Evolutionary conservation across 92 coral and sea anemone genomes (phyloP), one percentile per base, ranked within the genome.

Genomic region (Phenganax marumi): DNA sequence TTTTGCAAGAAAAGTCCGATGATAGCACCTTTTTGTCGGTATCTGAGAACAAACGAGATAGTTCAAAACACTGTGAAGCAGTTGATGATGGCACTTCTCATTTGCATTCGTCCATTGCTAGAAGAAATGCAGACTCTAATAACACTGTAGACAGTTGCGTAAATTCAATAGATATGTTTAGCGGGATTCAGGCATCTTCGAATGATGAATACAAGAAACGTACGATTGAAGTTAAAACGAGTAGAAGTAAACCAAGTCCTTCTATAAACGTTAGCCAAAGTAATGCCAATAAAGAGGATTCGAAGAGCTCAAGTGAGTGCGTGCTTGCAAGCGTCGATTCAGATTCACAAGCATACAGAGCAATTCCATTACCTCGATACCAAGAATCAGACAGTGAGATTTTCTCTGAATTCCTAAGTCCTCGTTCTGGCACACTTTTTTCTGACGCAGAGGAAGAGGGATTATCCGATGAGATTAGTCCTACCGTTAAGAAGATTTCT

Each of bases 251-350:
- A 2, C n/a, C 26, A 25, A 33, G 68, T n/a, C 68, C 50, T 64
- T 23, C 48, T 8, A 33, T 33, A 33, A 5, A 33, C 5, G 52
- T 21, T 24, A 78, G 22, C 5, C 8, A 43, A 21, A 43, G 46
- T 13, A 18, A 25, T 21, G 16, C 14, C 7, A 63, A 52, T 12
- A 54, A 60, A 54, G 18, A 8, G 25, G 49, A n/a, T 21, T 56
- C 39, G 8, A 1, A 16, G 51, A 12, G 26, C 1, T 78, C 73
- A n/a, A 60, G 83, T 26, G 83, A 78, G 16, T 17, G 65, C 26
- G 83, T 78, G 16, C 73, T 72, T 25, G 73, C 72, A 4, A 78
- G 83, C 22, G 52, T 78, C 0, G 83, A 78, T 13, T 78, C 83
- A 43, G 68, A 39, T 47, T 78, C 83, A 61, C 12, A 23, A 23